Evolutionary conservation across 1,140 invertebrate genomes (phyloP).

Genomic region (Drosophila navojoa): DNA sequence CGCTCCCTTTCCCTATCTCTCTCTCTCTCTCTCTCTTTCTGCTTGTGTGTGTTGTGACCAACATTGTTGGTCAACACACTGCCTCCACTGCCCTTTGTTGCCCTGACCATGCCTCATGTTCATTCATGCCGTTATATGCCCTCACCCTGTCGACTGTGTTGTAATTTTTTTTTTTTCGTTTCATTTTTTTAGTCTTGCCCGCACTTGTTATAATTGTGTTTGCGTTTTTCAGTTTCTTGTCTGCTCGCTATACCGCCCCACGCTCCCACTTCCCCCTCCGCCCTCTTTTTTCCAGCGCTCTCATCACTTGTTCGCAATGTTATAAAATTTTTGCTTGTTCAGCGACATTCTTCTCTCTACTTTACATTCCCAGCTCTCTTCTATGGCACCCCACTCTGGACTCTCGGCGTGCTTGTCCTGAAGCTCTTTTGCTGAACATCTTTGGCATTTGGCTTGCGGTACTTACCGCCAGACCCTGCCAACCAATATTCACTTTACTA

Average conservation of each 20-base stretch:
- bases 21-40: conserved; percentile 6
- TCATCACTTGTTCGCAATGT: conserved; percentile 71
- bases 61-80: conserved; percentile 76
- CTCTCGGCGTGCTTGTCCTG: too few relatives aligned
- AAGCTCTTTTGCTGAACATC: conserved; percentile 17
- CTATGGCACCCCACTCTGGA: background rate
- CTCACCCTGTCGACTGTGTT: conserved; percentile 30
- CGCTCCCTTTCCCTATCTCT: too few relatives aligned
- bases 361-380: conserved; percentile 21
- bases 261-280: too few relatives aligned
- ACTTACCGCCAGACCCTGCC: conserved; percentile 21
- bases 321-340: conserved; percentile 80
- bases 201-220: conserved; percentile 81
- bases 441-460: conserved; percentile 52
- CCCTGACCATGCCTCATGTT: conserved; percentile 4
- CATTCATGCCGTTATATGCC: conserved; percentile 29
- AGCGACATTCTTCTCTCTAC: conserved; percentile 70
- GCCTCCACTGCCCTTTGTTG: conserved; percentile 10
- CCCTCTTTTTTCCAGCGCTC: conserved; percentile 16
- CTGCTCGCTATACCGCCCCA: background rate
- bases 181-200: conserved; percentile 28
- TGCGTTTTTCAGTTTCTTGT: conserved; percentile 72
- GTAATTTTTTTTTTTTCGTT: conserved; percentile 14
- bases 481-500: conserved; percentile 37
- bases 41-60: conserved; percentile 72